Base-by-base conservation (phyloP, 2,888 invertebrate genomes). In the Nomada goodeniana region DNA sequence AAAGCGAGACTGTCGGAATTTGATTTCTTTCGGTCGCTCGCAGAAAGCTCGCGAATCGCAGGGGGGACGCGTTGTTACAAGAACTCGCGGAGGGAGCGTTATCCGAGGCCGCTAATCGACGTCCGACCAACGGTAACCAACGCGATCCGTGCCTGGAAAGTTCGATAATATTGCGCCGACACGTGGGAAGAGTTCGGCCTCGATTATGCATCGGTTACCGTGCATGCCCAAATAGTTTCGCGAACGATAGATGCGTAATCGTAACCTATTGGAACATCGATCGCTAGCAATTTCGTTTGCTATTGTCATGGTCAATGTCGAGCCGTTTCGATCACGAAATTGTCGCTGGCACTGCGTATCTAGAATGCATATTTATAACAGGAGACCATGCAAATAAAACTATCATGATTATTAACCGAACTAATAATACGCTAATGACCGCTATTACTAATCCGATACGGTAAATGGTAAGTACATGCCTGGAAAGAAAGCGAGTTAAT, bases 221-320 rank as follows among this genome's bases (percentile, higher is more conserved):
- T 26, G 26, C 26, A 26, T 26, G 26, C 26, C 1, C 26, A 52
- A 61, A 71, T 57, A 15, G 57, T 57, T 13, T 2, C 42, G 2
- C 9, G 7, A 18, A 47, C 23, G 44, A 63, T 15, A 23, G 72
- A 68, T 57, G 18, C 10, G 47, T 29, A 1, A 42, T 36, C 36
- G 36, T 36, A 0, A 36, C 9, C 7, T 36, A 36, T 7, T 36
- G 36, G 26, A 26, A 61, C 15, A 20, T 70, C 44, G 36, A 77
- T 78, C 75, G 74, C 60, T 11, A 4, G 20, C 29, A 77, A 82
- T 82, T 74, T 53, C 23, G 23, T 53, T n/a, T 10, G 57, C 63
- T 52, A 26, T 42, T 67, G 44, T 13, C 47, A 55, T n/a, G 61
- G 47, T 42, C 63, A 65, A 61, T 68, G 44, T 9, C 50, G 50